Evolutionary conservation across 2,888 invertebrate species (phyloP).

Genomic region (Amiota mariae): DNA sequence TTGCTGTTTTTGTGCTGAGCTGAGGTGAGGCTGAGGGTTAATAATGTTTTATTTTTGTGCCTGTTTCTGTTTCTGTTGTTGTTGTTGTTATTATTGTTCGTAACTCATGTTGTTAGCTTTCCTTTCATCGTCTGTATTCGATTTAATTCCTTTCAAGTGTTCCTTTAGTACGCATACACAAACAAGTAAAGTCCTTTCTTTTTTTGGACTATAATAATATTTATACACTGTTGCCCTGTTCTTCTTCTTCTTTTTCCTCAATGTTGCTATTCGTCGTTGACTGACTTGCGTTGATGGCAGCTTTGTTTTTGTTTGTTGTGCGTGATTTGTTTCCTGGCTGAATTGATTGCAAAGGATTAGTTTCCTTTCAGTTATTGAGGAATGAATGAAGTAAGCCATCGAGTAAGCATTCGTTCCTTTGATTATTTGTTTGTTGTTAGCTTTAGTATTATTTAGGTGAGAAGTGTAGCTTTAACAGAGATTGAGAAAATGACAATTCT

Average conservation of each 20-base stretch:
- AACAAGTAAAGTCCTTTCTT: conserved; percentile 50
- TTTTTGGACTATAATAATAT: conserved; percentile 43
- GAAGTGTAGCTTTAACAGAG: too few species aligned
- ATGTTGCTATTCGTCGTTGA: too few species aligned
- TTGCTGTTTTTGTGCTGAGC: conserved; percentile 28
- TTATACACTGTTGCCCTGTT: conserved; percentile 18
- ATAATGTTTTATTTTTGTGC: conserved; percentile 46
- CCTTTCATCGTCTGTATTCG: conserved; percentile 38
- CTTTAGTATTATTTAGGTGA: too few species aligned
- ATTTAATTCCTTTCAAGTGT: conserved; percentile 57
- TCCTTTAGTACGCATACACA: conserved; percentile 33
- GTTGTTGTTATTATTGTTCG: conserved; percentile 11
- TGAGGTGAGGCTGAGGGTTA: conserved; percentile 44
- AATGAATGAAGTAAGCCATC: too few species aligned
- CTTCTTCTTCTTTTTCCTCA: neutral
- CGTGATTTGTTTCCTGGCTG: conserved; percentile 57
- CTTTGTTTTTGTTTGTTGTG: conserved; percentile 30
- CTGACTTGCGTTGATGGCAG: too few species aligned
- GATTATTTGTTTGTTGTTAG: too few species aligned
- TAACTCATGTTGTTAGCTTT: conserved; percentile 24
- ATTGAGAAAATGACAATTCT: too few species aligned
- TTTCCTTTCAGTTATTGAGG: neutral
- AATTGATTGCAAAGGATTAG: conserved; percentile 42
- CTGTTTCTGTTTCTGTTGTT: too few species aligned
- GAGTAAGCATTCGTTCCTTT: too few species aligned